Conservation (phyloP, 2,113 vertebrate species). For the Hemibagrus wyckioides region DNA sequence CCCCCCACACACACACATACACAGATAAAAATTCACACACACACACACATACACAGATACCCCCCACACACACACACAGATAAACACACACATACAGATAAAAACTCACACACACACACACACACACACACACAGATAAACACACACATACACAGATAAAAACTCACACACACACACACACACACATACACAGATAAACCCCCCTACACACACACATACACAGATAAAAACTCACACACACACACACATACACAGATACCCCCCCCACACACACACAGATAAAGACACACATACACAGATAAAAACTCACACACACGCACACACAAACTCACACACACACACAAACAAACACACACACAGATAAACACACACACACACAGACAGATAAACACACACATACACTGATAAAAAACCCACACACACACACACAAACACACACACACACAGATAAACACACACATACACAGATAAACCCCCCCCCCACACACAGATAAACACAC, state of each 20-base stretch:
- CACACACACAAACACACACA: slow-evolving; percentile 47
- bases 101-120: slow-evolving; percentile 38
- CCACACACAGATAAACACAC: not conserved
- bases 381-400: not conserved
- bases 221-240: too few species aligned
- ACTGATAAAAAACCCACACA: not conserved
- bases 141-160: not conserved
- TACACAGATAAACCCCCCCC: too few species aligned
- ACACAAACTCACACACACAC: slow-evolving; percentile 39
- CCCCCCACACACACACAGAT: not conserved
- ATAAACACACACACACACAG: slow-evolving; percentile 27
- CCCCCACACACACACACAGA: not conserved
- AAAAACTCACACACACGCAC: not conserved
- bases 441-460: slow-evolving; percentile 22
- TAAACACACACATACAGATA: not conserved
- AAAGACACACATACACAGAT: not conserved
- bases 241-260: slow-evolving; percentile 26
- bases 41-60: slow-evolving; percentile 20
- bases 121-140: slow-evolving; percentile 12
- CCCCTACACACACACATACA: not conserved
- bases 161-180: too few species aligned
- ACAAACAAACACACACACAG: too few species aligned
- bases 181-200: not conserved
- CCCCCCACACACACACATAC: not conserved
- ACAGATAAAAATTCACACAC: slow-evolving; percentile 34